Evolutionary conservation across 2,797 vertebrate genomes (phyloP), one percentile per base, ranked within the genome.

Genomic region (Champsocephalus esox): DNA sequence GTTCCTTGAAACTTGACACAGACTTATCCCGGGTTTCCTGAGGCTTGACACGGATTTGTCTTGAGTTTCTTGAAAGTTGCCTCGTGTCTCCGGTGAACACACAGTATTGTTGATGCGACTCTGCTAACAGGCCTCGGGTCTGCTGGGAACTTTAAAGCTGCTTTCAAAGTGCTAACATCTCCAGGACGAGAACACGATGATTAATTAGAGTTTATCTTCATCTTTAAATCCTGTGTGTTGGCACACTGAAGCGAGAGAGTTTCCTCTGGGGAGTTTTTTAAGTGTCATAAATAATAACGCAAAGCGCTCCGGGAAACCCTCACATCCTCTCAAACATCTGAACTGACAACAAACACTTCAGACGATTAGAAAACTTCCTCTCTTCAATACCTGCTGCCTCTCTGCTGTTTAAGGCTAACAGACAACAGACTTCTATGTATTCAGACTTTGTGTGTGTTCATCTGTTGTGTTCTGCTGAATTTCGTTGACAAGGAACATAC

Each of bases 251-350:
- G 51, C 66, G 4, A 58, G 49, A 52, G 32, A 17, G 46, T 50
- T 49, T 67, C 64, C 79, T 63, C 54, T 0, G 41, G 54, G 67
- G 69, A 56, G 34, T 38, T 5, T 63, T 9, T 14, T 44, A 48
- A 13, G 66, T 43, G 32, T 76, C 63, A 67, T 68, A 38, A 76
- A 56, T 73, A 72, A 60, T 68, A 77, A 68, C 60, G 34, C 44
- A 32, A 63, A 21, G 67, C 46, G 68, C 67, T 63, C 43, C 57
- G 58, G 58, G 77, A 75, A 75, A 43, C 19, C 55, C 64, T 73
- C 54, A n/a, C 46, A 60, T 64, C 48, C 12, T 51, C 41, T 49
- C 44, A 9, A 58, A 56, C 49, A 24, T 64, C 52, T 19, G 65
- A 32, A 45, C 16, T 12, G 51, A 73, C 65, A 54, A 69, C 71